These are phyloP conservation scores for Lobophora halterata DNA, from an alignment of 2,888 invertebrate species.

Conservation along the genomic window DNA sequence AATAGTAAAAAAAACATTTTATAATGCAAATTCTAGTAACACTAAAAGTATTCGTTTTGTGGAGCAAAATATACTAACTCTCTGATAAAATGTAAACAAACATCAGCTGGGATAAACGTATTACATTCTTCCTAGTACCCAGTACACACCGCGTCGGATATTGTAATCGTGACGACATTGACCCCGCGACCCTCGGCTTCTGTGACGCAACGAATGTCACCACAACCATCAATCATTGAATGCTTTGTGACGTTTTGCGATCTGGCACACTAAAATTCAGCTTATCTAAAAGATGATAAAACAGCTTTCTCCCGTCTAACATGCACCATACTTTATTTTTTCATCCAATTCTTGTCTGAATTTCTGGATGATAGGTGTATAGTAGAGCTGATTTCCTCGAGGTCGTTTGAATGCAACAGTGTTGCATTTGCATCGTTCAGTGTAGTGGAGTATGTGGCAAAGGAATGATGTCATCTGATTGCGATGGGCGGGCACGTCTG, in stretches of 20 bases:
- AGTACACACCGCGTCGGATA: constrained; percentile 51
- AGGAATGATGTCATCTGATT: constrained; percentile 68
- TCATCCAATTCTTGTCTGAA: too few relatives aligned
- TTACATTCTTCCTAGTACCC: constrained; percentile 39
- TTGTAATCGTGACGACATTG: constrained; percentile 69
- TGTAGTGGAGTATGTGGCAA: constrained; percentile 38
- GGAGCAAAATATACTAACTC: constrained; percentile 13
- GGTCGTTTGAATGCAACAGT: constrained; percentile 27
- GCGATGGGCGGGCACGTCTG: constrained; percentile 62
- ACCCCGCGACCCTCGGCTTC: constrained; percentile 64
- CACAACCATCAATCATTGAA: constrained; percentile 70
- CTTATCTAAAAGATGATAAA: constrained; percentile 1
- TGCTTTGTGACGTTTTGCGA: constrained; percentile 67
- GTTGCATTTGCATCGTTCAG: constrained; percentile 38
- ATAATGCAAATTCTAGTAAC: constrained; percentile 3
- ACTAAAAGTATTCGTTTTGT: constrained; percentile 4
- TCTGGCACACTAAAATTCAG: constrained; percentile 40
- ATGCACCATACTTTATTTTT: too few relatives aligned
- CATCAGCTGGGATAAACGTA: constrained; percentile 42
- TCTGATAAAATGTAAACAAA: constrained; percentile 25
- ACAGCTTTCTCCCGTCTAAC: not conserved
- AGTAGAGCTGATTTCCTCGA: constrained; percentile 12
- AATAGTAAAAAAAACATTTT: constrained; percentile 11
- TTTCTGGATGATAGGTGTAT: too few relatives aligned
- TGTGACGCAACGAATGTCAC: constrained; percentile 68